Conservation (phyloP, 2,797 vertebrate genomes). For the Apogon talboti region DNA sequence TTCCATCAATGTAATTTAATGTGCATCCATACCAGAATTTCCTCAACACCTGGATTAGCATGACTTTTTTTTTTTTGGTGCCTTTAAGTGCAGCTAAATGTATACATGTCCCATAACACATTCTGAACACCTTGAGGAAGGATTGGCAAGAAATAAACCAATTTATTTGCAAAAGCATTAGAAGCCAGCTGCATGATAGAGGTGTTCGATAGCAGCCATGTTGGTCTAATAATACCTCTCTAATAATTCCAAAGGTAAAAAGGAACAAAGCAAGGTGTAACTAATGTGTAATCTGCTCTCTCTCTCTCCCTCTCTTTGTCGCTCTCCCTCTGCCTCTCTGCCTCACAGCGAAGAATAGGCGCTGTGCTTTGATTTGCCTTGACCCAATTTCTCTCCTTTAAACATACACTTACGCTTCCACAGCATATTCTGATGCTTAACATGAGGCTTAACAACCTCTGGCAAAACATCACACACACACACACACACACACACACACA, state of each 20-base stretch:
- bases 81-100: not conserved
- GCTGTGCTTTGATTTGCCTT: constrained; percentile 75
- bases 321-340: constrained; percentile 48
- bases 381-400: constrained; percentile 78
- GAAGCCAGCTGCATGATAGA: constrained; percentile 52
- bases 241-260: constrained; percentile 76
- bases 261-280: constrained; percentile 75
- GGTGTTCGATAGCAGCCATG: constrained; percentile 54
- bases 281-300: constrained; percentile 75
- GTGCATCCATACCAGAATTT: constrained; percentile 18
- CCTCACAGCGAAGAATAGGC: constrained; percentile 68
- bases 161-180: constrained; percentile 43
- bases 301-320: constrained; percentile 42
- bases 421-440: constrained; percentile 71
- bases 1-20: not conserved
- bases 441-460: constrained; percentile 73
- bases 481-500: constrained; percentile 21
- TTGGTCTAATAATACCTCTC: constrained; percentile 73
- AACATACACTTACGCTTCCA: constrained; percentile 69
- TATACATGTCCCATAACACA: constrained; percentile 15
- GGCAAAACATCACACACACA: constrained; percentile 65
- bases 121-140: constrained; percentile 27
- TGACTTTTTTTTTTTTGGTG: constrained; percentile 27
- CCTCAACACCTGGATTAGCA: constrained; percentile 40
- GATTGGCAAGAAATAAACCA: constrained; percentile 36